Percentiles rank a stretch among this genome's conserved stretches.
Evolutionary conservation across 2,113 vertebrate species (phyloP).

Genomic region (Carollia perspicillata): DNA sequence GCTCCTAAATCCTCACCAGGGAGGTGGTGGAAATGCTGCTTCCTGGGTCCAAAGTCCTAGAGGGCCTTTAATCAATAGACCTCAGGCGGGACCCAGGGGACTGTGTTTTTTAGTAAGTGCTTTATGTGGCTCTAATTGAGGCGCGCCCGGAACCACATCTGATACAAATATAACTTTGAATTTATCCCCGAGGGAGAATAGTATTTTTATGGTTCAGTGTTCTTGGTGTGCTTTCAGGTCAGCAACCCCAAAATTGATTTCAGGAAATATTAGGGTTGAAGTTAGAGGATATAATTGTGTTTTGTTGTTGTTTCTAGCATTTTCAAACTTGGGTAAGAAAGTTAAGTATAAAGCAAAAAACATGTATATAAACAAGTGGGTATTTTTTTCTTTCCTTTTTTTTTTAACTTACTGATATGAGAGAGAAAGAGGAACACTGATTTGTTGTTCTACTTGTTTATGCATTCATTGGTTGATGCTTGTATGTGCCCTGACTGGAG

Average conservation of each 20-base stretch:
- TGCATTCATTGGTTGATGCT: no score
- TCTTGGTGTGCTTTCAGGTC: background rate
- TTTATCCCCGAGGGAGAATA: background rate
- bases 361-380: background rate
- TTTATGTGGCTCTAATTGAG: background rate
- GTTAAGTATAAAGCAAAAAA: background rate
- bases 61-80: background rate
- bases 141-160: background rate
- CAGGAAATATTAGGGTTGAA: background rate
- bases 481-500: no score
- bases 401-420: no score
- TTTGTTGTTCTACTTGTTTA: no score
- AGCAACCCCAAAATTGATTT: background rate
- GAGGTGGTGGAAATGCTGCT: background rate
- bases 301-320: background rate
- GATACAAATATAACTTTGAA: background rate
- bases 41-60: background rate
- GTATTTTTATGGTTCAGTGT: background rate
- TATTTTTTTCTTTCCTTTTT: no score
- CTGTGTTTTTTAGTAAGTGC: background rate
- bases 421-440: no score
- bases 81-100: background rate
- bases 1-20: background rate
- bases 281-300: background rate
- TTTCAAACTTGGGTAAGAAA: constrained; percentile 13